These are phyloP conservation scores for Pelobates fuscus DNA, from an alignment of 2,113 vertebrate genomes.

Conservation along the genomic window DNA sequence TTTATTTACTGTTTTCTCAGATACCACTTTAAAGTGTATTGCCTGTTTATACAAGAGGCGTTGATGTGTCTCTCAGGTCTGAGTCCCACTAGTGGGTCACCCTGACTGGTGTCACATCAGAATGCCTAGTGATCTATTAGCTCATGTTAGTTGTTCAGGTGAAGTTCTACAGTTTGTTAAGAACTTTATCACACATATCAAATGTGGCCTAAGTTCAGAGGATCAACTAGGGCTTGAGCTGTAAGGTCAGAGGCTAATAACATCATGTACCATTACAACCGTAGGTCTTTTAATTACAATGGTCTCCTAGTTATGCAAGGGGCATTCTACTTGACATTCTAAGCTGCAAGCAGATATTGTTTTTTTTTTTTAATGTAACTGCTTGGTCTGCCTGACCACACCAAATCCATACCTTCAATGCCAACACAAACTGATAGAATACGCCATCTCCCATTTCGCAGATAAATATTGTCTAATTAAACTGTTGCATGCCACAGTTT, in stretches of 20 bases:
- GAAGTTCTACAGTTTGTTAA: conserved; percentile 55
- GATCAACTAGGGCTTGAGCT: conserved; percentile 58
- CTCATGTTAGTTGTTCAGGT: conserved; percentile 69
- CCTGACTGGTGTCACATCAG: conserved; percentile 59
- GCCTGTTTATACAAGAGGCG: conserved; percentile 68
- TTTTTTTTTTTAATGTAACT: too few species aligned
- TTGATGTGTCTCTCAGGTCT: conserved; percentile 64
- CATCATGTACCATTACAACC: conserved; percentile 54
- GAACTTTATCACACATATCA: conserved; percentile 53
- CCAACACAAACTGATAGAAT: too few species aligned
- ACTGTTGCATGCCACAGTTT: too few species aligned
- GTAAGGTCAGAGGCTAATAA: conserved; percentile 51
- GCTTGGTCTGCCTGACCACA: too few species aligned
- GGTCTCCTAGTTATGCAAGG: conserved; percentile 41
- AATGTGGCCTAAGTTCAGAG: conserved; percentile 62
- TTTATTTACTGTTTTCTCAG: conserved; percentile 63
- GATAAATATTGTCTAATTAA: too few species aligned
- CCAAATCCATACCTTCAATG: too few species aligned
- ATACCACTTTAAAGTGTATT: conserved; percentile 68
- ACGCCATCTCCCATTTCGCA: too few species aligned
- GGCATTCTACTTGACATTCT: conserved; percentile 23
- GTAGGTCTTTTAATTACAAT: conserved; percentile 57
- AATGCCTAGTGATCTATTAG: conserved; percentile 71
- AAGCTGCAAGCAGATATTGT: conserved; percentile 25
- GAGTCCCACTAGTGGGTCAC: conserved; percentile 61